These are phyloP conservation scores for Diorhabda carinulata DNA, from an alignment of 1,140 invertebrate species.

Conservation along the genomic window DNA sequence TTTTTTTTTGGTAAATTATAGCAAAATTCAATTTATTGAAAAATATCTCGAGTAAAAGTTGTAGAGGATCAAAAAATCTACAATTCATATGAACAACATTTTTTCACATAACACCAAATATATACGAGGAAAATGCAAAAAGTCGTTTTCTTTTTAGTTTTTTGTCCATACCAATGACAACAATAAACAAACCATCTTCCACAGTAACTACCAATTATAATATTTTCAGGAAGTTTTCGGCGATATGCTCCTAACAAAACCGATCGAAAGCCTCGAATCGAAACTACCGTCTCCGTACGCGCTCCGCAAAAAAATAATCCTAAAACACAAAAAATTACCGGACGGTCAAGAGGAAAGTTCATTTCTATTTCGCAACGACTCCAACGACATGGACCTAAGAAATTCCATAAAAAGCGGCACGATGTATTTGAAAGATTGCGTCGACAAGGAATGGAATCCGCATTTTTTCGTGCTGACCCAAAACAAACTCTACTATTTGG, in stretches of 20 bases:
- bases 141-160: too few species aligned
- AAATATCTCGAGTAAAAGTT: too few species aligned
- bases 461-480: constrained; percentile 94
- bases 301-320: constrained; percentile 71
- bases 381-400: constrained; percentile 51
- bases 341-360: constrained; percentile 72
- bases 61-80: too few species aligned
- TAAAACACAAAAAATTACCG: constrained; percentile 93
- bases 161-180: too few species aligned
- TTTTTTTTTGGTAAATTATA: too few species aligned
- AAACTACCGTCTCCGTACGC: constrained; percentile 84
- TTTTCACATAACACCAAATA: too few species aligned
- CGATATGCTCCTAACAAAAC: constrained; percentile 75
- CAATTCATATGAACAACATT: too few species aligned
- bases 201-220: neutral
- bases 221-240: constrained; percentile 78
- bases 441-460: constrained; percentile 87
- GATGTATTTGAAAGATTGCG: constrained; percentile 83
- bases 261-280: constrained; percentile 77
- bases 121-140: too few species aligned
- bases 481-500: constrained; percentile 80
- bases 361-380: constrained; percentile 22
- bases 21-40: too few species aligned
- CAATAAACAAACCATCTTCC: too few species aligned
- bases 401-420: constrained; percentile 91